Conservation (phyloP, 2,113 vertebrate genomes). For the Tachuris rubrigastra region DNA sequence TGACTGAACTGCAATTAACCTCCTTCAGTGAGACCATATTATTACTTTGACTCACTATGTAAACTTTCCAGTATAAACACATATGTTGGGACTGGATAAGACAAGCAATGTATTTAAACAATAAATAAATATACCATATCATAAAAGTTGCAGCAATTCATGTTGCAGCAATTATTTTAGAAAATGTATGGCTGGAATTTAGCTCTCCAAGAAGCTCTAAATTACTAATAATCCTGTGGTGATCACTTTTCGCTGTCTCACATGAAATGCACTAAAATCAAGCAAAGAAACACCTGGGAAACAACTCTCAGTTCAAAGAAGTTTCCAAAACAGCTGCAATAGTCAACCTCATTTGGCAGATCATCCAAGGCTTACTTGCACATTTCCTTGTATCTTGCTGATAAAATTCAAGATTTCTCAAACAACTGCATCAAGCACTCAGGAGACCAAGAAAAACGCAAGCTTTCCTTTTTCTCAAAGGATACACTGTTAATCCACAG, state of each 20-base stretch:
- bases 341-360: conserved; percentile 1
- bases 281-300: neutral
- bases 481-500: conserved; percentile 35
- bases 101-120: neutral
- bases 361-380: neutral
- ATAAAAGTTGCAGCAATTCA: neutral
- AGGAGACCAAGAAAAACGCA: neutral
- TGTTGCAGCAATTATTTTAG: neutral
- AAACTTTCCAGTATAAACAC: conserved; percentile 37
- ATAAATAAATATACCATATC: neutral
- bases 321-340: neutral
- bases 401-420: conserved; percentile 56
- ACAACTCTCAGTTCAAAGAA: neutral
- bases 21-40: neutral
- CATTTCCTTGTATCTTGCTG: neutral
- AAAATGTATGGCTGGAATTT: neutral
- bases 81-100: conserved; percentile 1
- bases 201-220: neutral
- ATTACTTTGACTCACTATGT: conserved; percentile 20
- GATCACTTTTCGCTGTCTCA: neutral
- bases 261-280: neutral
- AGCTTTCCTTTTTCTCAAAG: conserved; percentile 32
- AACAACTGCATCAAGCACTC: neutral
- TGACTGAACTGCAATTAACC: conserved; percentile 49
- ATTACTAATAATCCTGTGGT: neutral